A percentile compares a stretch with the other conserved stretches of the same genome.
Conservation (phyloP, 1,140 invertebrate genomes). For the Drosophila truncata region DNA sequence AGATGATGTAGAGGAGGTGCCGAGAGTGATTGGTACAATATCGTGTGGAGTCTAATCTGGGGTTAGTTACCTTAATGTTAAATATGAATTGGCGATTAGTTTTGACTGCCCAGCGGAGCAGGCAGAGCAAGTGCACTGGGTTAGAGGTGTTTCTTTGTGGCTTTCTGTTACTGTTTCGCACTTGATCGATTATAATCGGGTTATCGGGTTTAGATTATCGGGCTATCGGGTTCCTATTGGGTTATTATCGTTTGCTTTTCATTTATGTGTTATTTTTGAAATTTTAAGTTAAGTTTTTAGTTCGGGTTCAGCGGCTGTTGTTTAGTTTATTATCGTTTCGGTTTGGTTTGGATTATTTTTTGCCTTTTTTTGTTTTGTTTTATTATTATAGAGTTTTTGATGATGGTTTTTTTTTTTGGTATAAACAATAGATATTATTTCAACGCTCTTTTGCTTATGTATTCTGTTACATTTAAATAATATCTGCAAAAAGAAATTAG, state of each 20-base stretch:
- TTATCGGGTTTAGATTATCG: constrained; percentile 3
- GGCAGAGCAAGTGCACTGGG: constrained; percentile 60
- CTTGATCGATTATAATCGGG: constrained; percentile 14
- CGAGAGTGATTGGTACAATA: constrained; percentile 25
- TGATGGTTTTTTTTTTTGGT: constrained; percentile 8
- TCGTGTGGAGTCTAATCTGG: constrained; percentile 46
- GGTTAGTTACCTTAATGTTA: constrained; percentile 78
- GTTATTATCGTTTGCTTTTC: constrained; percentile 16
- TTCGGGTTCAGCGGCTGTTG: constrained; percentile 31
- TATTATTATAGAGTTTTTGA: constrained; percentile 33
- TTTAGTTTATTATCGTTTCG: constrained; percentile 13
- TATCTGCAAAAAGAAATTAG: constrained; percentile 83
- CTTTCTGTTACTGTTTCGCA: constrained; percentile 33
- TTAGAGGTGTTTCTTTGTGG: constrained; percentile 62
- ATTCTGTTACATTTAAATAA: constrained; percentile 80
- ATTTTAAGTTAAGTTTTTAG: constrained; percentile 9
- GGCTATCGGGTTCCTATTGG: constrained; percentile 17
- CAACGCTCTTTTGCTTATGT: constrained; percentile 55
- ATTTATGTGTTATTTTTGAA: constrained; percentile 10
- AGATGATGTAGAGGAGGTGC: constrained; percentile 36
- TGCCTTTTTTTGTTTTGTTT: constrained; percentile 28
- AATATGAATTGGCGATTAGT: constrained; percentile 78
- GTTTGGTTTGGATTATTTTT: constrained; percentile 27
- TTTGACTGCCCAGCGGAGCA: constrained; percentile 54
- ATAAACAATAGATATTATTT: constrained; percentile 52